Conservation (phyloP, 2,888 invertebrate genomes). For the Osmoderma eremita region DNA sequence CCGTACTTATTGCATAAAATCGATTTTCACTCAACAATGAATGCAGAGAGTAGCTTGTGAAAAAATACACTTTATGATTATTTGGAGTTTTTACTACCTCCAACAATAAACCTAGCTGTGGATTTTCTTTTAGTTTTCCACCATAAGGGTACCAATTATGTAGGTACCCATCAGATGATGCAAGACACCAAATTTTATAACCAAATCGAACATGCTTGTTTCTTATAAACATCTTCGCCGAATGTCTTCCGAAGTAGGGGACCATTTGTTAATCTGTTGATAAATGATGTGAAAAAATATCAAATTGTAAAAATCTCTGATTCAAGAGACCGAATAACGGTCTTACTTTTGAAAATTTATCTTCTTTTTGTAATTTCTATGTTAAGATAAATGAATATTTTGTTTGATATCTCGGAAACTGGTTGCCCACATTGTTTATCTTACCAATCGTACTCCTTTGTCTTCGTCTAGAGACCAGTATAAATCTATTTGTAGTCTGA, state of each 20-base stretch:
- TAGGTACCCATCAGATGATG: slow-evolving; percentile 49
- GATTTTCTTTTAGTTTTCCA: not conserved
- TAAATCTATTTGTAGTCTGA: too few relatives aligned
- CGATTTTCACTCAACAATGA: not conserved
- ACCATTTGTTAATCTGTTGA: slow-evolving; percentile 52
- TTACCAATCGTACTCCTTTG: too few relatives aligned
- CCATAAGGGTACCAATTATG: slow-evolving; percentile 36
- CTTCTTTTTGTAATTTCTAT: slow-evolving; percentile 48
- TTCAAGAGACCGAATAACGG: not conserved
- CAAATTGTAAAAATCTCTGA: not conserved
- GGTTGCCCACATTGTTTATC: too few relatives aligned
- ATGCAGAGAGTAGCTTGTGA: slow-evolving; percentile 32
- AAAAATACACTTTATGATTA: too few relatives aligned
- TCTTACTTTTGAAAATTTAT: slow-evolving; percentile 48
- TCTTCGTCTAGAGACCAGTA: too few relatives aligned
- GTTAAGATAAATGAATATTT: too few relatives aligned
- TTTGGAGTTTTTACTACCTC: too few relatives aligned
- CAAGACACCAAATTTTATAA: slow-evolving; percentile 52
- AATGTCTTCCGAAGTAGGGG: slow-evolving; percentile 50
- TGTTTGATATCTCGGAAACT: too few relatives aligned
- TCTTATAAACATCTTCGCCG: slow-evolving; percentile 53
- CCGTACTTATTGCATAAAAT: not conserved
- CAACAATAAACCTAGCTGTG: not conserved
- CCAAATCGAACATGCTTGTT: slow-evolving; percentile 53
- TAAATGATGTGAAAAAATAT: slow-evolving; percentile 45